phyloP scores from a whole-genome alignment of 2,113 vertebrate genomes.

The Australoheros scitulus region DNA sequence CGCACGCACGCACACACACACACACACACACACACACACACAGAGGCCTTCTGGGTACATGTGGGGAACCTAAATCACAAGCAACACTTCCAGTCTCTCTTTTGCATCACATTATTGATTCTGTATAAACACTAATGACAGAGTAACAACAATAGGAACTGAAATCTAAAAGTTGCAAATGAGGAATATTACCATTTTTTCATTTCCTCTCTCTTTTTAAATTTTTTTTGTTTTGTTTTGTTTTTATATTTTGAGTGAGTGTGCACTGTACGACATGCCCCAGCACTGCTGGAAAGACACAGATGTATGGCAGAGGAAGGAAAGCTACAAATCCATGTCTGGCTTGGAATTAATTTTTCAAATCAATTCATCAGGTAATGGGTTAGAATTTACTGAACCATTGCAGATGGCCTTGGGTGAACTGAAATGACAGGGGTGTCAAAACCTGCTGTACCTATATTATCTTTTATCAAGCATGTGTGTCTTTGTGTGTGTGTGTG shows the following conservation, averaged over 20 bases:
- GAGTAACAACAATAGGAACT: slow-evolving; percentile 35
- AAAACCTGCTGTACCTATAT: slow-evolving; percentile 43
- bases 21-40: slow-evolving; percentile 9
- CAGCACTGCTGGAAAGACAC: slow-evolving; percentile 42
- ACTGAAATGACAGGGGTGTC: slow-evolving; percentile 46
- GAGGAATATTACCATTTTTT: background rate
- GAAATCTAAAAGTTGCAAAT: slow-evolving; percentile 32
- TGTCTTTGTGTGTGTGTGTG: background rate
- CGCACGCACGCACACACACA: background rate
- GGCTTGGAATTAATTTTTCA: slow-evolving; percentile 59
- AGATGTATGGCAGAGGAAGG: slow-evolving; percentile 40
- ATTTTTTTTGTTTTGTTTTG: background rate
- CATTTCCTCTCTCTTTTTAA: background rate
- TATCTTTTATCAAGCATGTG: slow-evolving; percentile 30
- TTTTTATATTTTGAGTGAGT: background rate
- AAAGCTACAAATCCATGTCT: slow-evolving; percentile 59
- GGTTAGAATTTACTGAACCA: slow-evolving; percentile 58
- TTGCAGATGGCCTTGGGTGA: slow-evolving; percentile 57
- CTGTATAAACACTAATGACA: slow-evolving; percentile 42
- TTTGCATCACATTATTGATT: slow-evolving; percentile 35
- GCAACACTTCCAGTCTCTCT: slow-evolving; percentile 23
- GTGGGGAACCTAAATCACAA: slow-evolving; percentile 46
- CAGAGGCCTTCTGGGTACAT: slow-evolving; percentile 53
- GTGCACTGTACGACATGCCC: slow-evolving; percentile 19
- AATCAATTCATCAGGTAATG: slow-evolving; percentile 71